Conservation (phyloP, 30 jellyfish, hydroid and myxozoan genomes). For the Chrysaora quinquecirrha region DNA sequence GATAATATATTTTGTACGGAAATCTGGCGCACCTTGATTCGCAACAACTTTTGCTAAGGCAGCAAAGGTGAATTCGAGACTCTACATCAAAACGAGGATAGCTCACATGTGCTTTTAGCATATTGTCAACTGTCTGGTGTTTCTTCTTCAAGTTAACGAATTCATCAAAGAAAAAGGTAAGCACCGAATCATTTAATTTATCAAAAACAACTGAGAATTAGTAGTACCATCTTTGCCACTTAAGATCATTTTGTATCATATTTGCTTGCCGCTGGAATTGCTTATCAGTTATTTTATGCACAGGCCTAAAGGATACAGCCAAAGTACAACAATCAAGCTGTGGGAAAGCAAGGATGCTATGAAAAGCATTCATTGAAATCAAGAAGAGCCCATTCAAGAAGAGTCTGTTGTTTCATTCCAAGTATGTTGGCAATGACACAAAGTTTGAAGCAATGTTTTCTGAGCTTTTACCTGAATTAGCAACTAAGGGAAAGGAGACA, state of each 20-base stretch:
- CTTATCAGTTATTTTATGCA: background rate
- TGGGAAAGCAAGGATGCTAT: constrained; percentile 9
- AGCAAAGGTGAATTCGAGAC: too few relatives aligned
- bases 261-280: background rate
- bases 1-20: too few relatives aligned
- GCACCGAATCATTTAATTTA: constrained; percentile 9
- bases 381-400: too few relatives aligned
- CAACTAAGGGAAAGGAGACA: too few relatives aligned
- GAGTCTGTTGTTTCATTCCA: too few relatives aligned
- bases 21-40: too few relatives aligned
- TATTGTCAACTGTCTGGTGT: too few relatives aligned
- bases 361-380: constrained; percentile 22
- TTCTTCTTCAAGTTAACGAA: background rate
- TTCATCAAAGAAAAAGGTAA: constrained; percentile 4
- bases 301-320: background rate
- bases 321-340: constrained; percentile 4
- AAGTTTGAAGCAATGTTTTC: too few relatives aligned
- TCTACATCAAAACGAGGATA: constrained; percentile 24
- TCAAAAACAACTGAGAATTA: background rate
- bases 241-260: background rate
- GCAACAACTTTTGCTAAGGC: too few relatives aligned
- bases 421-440: too few relatives aligned
- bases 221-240: too few relatives aligned
- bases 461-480: too few relatives aligned
- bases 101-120: constrained; percentile 4